Evolutionary conservation across 2,797 vertebrate genomes (phyloP), one percentile per base, ranked within the genome.

Genomic region (Pelodytes ibericus): DNA sequence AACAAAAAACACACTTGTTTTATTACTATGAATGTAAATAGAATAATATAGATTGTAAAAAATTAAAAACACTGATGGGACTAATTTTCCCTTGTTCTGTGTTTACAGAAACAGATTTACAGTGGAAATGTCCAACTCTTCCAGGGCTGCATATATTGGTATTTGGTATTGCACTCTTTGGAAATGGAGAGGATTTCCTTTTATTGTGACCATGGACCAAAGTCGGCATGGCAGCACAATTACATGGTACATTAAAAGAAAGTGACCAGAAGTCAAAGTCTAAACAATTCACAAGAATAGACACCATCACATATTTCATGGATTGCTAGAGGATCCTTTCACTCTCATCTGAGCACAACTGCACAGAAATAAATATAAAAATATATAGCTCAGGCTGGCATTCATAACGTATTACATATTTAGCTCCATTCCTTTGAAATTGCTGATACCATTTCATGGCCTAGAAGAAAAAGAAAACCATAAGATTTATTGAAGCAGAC

Each of bases 391-490:
- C 41, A 44, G 18, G 41, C 18, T 44, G 41, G 18, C 15, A 13
- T 7, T 44, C 41, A 7, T 44, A 16, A 44, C 41, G 3, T n/a
- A n/a, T n/a, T n/a, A n/a, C n/a, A n/a, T n/a, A 10, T 36, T 36
- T 36, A 44, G 13, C 41, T 44, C 3, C 41, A 44, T 44, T 44
- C 41, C 13, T 15, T 10, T 44, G 9, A 44, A 1, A 3, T 16
- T 16, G 15, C 3, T 44, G 41, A 3, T 44, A 15, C 13, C 3
- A 16, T 44, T 44, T 75, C 65, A 68, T 20, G 20, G 53, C 64
- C 73, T 75, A 20, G 60, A 62, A 25, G 31, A 26, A 74, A 30
- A 59, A n/a, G 29, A 56, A 56, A 53, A 67, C n/a, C 20, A n/a
- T n/a, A n/a, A n/a, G n/a, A n/a, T n/a, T n/a, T n/a, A n/a, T n/a